Base-by-base conservation (phyloP, 1,140 invertebrate species). In the Drosophila pandora region DNA sequence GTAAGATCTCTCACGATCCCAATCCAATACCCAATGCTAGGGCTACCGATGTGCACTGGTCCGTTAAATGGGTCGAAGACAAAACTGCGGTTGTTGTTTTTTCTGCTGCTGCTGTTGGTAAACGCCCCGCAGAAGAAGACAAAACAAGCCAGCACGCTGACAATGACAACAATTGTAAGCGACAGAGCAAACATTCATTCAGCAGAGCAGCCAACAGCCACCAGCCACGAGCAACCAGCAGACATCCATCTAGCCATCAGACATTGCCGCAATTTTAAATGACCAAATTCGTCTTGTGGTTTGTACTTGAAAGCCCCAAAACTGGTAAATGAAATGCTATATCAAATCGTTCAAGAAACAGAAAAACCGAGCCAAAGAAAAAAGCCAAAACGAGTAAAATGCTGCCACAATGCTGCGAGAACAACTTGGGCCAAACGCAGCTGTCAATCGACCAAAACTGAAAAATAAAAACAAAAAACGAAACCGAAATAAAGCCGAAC, bases 201-300 rank as follows among this genome's bases (percentile, higher is more conserved):
- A 54, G 39, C 3, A 3, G 3, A 28, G 6, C 25, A 28, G 25
- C 3, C 25, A 3, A 32, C 6, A 32, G 39, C 57, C 13, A 49
- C 34, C 53, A 54, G 43, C 8, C 56, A 52, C 48, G 28, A 60
- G 21, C 57, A 47, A 43, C 47, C 57, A 68, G 17, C 69, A 45
- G 32, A 32, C 48, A 54, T 47, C 50, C 80, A 71, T 48, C 65
- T 80, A 72, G 39, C 45, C 61, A 61, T 34, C 64, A 67, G 74
- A 79, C 70, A 76, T 60, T 64, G 80, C 82, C 78, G 70, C 83
- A 85, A 82, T 85, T 85, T 82, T 78, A 88, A 85, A 85, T 85
- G 82, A 85, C 82, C 82, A 85, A 87, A 85, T 85, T 88, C 78
- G 82, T 87, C 79, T 71, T 87, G 83, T 85, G 82, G 83, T 87